phyloP scores from a whole-genome alignment of 2,888 invertebrate genomes.

The Meiosimyza decipiens region DNA sequence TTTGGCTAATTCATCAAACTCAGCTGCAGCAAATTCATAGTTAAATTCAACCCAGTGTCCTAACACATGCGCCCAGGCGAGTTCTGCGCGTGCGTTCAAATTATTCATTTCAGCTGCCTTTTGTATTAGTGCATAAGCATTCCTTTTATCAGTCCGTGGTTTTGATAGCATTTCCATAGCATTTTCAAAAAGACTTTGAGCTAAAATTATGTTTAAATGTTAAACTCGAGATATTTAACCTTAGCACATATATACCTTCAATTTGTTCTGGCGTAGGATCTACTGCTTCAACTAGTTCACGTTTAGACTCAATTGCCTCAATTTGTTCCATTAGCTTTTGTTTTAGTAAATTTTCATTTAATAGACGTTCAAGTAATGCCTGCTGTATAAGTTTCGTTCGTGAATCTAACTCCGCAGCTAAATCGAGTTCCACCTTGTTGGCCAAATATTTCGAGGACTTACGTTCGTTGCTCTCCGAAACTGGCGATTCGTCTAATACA shows the following conservation, averaged over 20 bases:
- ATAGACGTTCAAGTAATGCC: slow-evolving; percentile 54
- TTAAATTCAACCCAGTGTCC: slow-evolving; percentile 85
- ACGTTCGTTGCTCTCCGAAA: slow-evolving; percentile 41
- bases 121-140: slow-evolving; percentile 80
- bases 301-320: slow-evolving; percentile 48
- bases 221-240: neutral
- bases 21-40: slow-evolving; percentile 77
- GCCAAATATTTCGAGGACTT: slow-evolving; percentile 45
- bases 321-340: slow-evolving; percentile 58
- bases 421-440: slow-evolving; percentile 35
- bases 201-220: slow-evolving; percentile 66
- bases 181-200: slow-evolving; percentile 78
- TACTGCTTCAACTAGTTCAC: slow-evolving; percentile 55
- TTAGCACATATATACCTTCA: slow-evolving; percentile 70
- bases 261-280: slow-evolving; percentile 67
- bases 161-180: slow-evolving; percentile 79
- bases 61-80: slow-evolving; percentile 90
- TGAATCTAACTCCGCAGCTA: slow-evolving; percentile 28
- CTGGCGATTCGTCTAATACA: slow-evolving; percentile 20
- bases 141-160: slow-evolving; percentile 76
- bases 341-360: slow-evolving; percentile 53
- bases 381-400: slow-evolving; percentile 51
- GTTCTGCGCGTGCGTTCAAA: slow-evolving; percentile 80
- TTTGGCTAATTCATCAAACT: slow-evolving; percentile 80
- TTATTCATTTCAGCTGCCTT: slow-evolving; percentile 86